Evolutionary conservation across 1,140 invertebrate genomes (phyloP), one percentile per base, ranked within the genome.

Genomic region (Diabrotica undecimpunctata): DNA sequence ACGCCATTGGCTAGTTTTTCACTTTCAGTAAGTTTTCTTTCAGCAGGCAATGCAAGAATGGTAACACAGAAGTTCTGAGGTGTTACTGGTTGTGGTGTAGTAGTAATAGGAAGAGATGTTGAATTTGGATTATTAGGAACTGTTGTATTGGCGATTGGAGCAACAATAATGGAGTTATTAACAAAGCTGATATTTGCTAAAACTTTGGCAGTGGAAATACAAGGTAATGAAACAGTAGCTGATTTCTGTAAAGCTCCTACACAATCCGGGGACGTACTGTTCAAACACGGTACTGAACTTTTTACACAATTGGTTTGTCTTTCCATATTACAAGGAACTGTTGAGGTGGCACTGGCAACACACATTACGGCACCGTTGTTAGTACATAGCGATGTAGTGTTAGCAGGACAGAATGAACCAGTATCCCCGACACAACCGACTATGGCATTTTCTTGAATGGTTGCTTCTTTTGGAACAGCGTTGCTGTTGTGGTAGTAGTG

Each of bases 401-500:
- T 68, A 5, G 70, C 14, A 25, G 71, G 69, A 56, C 72, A 74
- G 13, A 74, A 70, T 25, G 56, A 25, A 35, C 67, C 66, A 51
- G 66, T 72, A 35, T 72, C 68, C 1, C 71, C 71, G 8, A 66
- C 39, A 54, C 71, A 72, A 59, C 54, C 66, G 5, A 70, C 65
- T 14, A 74, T 65, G 0, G 69, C 63, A 41, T 69, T 72, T 13
- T 66, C 64, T 53, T 68, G 46, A 11, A 70, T 72, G 14, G 64
- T 69, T 6, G 59, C 64, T 54, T 69, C 61, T 11, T 72, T 65
- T 12, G 69, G 70, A 5, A 74, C 57, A 5, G 61, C 51, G 8
- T 67, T 62, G 0, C 7, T 51, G 54, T 74, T 72, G 59, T 74
- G 72, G 53, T 74, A 71, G 59, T 74, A 74, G 61, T 74, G 72